phyloP scores from a whole-genome alignment of 35 echinoderm and acorn worm species.

The Heliocidaris erythrogramma region DNA sequence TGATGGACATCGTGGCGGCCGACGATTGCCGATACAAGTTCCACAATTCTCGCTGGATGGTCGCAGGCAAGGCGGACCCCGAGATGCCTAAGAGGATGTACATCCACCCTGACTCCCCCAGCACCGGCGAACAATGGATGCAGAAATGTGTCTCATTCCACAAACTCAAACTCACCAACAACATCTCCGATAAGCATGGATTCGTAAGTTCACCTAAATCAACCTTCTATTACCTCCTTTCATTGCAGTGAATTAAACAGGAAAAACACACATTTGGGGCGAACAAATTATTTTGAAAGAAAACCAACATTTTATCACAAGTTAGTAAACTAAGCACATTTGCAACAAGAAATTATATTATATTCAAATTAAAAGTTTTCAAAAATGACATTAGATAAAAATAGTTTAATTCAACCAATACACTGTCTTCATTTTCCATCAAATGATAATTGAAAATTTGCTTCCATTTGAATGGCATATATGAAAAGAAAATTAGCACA shows the following conservation, averaged over 20 bases:
- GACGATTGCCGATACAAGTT: conserved; percentile 99
- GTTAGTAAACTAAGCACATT: no score
- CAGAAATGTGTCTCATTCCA: conserved; percentile 99
- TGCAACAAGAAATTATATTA: no score
- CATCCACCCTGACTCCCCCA: conserved; percentile 96
- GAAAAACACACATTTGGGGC: not conserved
- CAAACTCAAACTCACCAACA: conserved; percentile 98
- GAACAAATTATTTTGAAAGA: no score
- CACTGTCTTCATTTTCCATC: no score
- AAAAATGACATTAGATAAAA: no score
- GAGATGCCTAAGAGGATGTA: conserved; percentile 99
- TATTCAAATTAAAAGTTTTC: no score
- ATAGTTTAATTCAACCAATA: no score
- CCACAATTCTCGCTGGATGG: conserved; percentile 99
- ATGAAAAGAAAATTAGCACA: no score
- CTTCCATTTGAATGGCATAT: no score
- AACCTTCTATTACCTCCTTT: not conserved
- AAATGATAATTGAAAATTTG: no score
- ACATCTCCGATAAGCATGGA: conserved; percentile 99
- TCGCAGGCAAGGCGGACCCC: conserved; percentile 96
- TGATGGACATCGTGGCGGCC: conserved; percentile 99
- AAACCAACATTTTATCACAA: no score
- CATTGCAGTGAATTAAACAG: not conserved
- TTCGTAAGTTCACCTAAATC: conserved; percentile 81
- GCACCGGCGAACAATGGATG: conserved; percentile 99